Evolutionary conservation across 2,888 invertebrate genomes (phyloP), one percentile per base, ranked within the genome.

Genomic region (Mycalesis mineus): DNA sequence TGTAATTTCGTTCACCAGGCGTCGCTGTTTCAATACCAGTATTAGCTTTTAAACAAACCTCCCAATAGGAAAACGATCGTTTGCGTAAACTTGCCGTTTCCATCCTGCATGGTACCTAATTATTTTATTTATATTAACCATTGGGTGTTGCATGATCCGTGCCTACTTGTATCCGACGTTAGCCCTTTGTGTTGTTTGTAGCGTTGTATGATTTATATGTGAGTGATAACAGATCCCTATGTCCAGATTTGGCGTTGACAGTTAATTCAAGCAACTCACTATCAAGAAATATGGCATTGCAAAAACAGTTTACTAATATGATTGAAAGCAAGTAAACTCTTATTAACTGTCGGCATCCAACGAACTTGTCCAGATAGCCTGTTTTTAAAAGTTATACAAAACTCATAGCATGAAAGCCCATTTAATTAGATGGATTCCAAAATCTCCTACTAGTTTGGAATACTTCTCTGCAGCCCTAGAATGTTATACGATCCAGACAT

Each of bases 71-170:
- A 36, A 36, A 36, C 33, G 11, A 36, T 36, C 9, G 36, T 11
- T 11, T 36, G 11, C 36, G 11, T 9, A 11, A 9, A 36, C 36
- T 36, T 9, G 7, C 4, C 36, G 36, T 36, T 36, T 36, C 36
- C 36, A 36, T 36, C 36, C 36, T 11, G 36, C 11, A 36, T 36
- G 2, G 36, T 36, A 36, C 36, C 36, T 65, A 9, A 58, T 65
- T 69, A 63, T 67, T 67, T 68, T 69, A 64, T 67, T 70, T 69
- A 62, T 67, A 78, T 75, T 82, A 74, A 82, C 81, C 84, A 81
- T 85, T 88, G 84, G 84, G 87, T 88, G 88, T 88, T 89, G 89
- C 89, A 89, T 89, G 89, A 81, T 84, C 84, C 85, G 88, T 88
- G 88, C 84, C 88, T 88, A 77, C 77, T 68, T 87, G 88, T 89